Evolutionary conservation across 2,888 invertebrate species (phyloP), one percentile per base, ranked within the genome.

Genomic region (Selenia dentaria): DNA sequence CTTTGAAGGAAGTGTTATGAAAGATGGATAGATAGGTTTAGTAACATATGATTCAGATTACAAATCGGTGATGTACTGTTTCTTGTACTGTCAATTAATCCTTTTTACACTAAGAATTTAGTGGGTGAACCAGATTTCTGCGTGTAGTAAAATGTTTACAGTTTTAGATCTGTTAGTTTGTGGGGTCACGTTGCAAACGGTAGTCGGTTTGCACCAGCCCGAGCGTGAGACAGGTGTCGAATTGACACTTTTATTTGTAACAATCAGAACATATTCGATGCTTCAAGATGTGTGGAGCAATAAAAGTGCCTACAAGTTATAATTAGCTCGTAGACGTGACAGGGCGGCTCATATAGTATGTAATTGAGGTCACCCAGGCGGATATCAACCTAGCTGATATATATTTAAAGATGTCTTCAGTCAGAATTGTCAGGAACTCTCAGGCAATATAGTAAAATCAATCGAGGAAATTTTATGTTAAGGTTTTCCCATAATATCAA

Each of bases 161-260:
- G 49, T 33, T 42, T 34, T 28, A 12, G 45, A 36, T 47, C 51
- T 38, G 35, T 45, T 44, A 31, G 33, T 29, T 13, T 31, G 10
- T 36, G 22, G 38, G 45, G 29, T 54, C 49, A 13, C 32, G 41
- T 59, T 54, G 40, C 51, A 26, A 51, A 33, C 32, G 20, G 44
- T 54, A n/a, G 52, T 49, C 45, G 44, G 60, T 50, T 16, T 55
- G 55, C 51, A 73, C 69, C 56, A 54, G 52, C 54, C 47, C 57
- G 51, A 62, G 66, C 76, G 69, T 73, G 51, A 52, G 82, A 84
- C 80, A 56, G 67, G 80, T 73, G 73, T 77, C 73, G 79, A 85
- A 64, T 79, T 74, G 80, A 85, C 64, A 79, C 84, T 63, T 67
- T 71, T 72, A 68, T 77, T 80, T 79, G 64, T 70, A 55, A 46